A percentile compares a stretch with the other conserved stretches of the same genome.
These are phyloP conservation scores for Leucoraja erinaceus DNA, from an alignment of 2,113 vertebrate genomes.

Conservation along the genomic window DNA sequence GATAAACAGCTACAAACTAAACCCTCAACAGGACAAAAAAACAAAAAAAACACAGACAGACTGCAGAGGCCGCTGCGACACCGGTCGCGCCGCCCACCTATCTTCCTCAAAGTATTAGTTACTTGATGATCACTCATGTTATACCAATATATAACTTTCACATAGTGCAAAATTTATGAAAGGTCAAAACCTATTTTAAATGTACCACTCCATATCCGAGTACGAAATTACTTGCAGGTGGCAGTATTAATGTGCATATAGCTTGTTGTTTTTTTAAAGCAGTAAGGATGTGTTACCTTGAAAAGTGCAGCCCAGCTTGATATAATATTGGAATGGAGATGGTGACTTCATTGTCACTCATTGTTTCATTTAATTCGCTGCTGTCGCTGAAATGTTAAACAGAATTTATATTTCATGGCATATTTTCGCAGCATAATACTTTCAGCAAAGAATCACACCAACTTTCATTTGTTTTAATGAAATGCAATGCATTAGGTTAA, in stretches of 20 bases:
- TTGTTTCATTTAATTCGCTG: conserved; percentile 65
- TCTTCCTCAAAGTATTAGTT: neutral
- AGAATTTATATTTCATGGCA: neutral
- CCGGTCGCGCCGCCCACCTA: too few relatives aligned
- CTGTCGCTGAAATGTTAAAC: conserved; percentile 72
- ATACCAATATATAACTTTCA: neutral
- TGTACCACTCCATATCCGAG: neutral
- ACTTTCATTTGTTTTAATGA: neutral
- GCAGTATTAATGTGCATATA: neutral
- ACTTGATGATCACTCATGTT: neutral
- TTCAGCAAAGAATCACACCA: neutral
- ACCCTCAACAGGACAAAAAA: too few relatives aligned
- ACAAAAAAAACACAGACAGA: too few relatives aligned
- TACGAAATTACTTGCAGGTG: neutral
- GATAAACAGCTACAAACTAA: too few relatives aligned
- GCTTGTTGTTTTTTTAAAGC: neutral
- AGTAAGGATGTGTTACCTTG: conserved; percentile 60
- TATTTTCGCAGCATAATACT: neutral
- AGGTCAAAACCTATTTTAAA: neutral
- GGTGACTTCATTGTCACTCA: conserved; percentile 65
- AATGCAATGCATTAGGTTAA: neutral
- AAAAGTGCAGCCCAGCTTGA: conserved; percentile 72
- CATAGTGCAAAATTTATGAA: neutral
- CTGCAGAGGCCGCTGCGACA: too few relatives aligned
- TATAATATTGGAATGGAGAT: conserved; percentile 79